Base-by-base conservation (phyloP, 2,797 vertebrate species). In the Antrozous pallidus region DNA sequence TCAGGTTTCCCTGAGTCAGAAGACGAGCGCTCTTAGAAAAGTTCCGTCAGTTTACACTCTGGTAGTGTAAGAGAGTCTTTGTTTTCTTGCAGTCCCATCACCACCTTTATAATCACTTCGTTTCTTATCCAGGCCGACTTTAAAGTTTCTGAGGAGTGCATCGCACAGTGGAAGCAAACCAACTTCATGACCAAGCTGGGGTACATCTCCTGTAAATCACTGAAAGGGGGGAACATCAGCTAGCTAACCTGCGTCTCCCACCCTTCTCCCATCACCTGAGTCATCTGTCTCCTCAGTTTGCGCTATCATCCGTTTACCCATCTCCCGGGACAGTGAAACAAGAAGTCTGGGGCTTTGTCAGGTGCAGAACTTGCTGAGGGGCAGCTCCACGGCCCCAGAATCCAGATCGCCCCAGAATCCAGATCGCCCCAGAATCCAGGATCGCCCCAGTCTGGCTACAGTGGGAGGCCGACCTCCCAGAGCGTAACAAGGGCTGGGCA, bases 151-250 rank as follows among this genome's bases (percentile, higher is more conserved):
- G 98, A 98, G 4, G 98, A 98, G 51, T 98, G 98, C 73, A 96
- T 98, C 0, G 99, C 99, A 42, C 99, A 99, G 97, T 99, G 99
- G 99, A 99, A 99, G 97, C 98, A 99, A 97, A 98, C 97, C 65
- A 98, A 98, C 90, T 98, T 99, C 98, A 98, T 99, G 98, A 99
- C 99, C 96, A 99, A 99, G 98, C 98, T 99, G 81, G 99, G 99
- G 91, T 97, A 94, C 20, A 92, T 99, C 96, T 99, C 99, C 31
- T 99, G 99, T 98, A 99, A 99, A 98, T 99, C 99, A 26, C 98
- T 99, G 70, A 99, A 98, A 98, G 99, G 99, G 63, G 99, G 99
- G 33, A 99, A 97, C 98, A 99, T 99, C 97, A 99, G 99, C 98
- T 99, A 99, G 98, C 97, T n/a, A 51, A 93, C 2, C 13, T 47